Conservation (phyloP, 2,888 invertebrate genomes). For the Eupithecia abbreviata region DNA sequence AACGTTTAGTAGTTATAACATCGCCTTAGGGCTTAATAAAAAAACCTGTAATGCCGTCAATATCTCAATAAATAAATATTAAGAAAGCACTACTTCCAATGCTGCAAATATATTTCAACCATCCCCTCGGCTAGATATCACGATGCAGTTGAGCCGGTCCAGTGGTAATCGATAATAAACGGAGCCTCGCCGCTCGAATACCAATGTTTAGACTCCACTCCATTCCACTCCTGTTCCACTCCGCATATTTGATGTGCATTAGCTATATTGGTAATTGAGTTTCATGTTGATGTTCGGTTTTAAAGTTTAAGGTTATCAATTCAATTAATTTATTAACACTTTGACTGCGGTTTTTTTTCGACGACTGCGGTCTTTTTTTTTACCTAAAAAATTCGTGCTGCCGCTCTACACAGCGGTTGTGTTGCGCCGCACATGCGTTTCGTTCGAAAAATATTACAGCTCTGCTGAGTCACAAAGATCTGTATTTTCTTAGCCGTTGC, state of each 20-base stretch:
- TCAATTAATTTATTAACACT: neutral
- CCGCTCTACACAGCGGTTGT: too few species aligned
- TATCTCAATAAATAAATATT: too few species aligned
- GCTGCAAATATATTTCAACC: conserved; percentile 1
- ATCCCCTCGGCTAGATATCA: conserved; percentile 22
- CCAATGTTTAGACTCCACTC: conserved; percentile 34
- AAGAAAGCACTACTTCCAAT: neutral
- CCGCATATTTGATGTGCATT: conserved; percentile 7
- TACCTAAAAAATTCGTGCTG: too few species aligned
- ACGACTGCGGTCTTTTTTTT: too few species aligned
- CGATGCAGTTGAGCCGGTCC: conserved; percentile 22
- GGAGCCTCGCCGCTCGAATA: conserved; percentile 23
- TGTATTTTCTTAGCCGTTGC: too few species aligned
- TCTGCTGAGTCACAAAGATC: too few species aligned
- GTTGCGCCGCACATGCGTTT: too few species aligned
- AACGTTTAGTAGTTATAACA: too few species aligned
- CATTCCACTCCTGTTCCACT: conserved; percentile 1
- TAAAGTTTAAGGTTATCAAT: neutral
- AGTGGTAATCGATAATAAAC: conserved; percentile 34
- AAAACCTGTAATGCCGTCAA: too few species aligned
- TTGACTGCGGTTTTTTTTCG: too few species aligned
- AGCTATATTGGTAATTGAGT: conserved; percentile 7
- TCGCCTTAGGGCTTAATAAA: too few species aligned
- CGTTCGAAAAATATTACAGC: too few species aligned
- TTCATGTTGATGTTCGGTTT: neutral